These are phyloP conservation scores for Coenonympha glycerion DNA, from an alignment of 2,888 invertebrate species.

Conservation along the genomic window DNA sequence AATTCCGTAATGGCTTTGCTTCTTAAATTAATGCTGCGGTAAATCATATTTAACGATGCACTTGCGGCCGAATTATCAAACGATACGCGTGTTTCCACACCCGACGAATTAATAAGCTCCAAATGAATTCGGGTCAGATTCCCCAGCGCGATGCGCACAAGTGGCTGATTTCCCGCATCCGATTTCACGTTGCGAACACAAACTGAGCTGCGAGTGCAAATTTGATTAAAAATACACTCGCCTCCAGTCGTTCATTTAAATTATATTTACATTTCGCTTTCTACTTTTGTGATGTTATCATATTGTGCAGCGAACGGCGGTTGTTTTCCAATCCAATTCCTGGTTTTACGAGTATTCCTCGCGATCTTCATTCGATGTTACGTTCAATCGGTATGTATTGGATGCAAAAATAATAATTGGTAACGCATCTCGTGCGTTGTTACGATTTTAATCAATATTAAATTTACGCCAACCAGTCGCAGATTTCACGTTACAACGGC, in stretches of 20 bases:
- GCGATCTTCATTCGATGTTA: too few relatives aligned
- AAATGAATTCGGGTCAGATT: slow-evolving; percentile 13
- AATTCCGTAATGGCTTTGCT: too few relatives aligned
- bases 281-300: not conserved
- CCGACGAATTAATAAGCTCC: slow-evolving; percentile 9
- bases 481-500: too few relatives aligned
- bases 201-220: slow-evolving; percentile 1
- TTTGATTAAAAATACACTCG: slow-evolving; percentile 8
- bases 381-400: too few relatives aligned
- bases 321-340: not conserved
- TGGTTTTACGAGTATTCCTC: too few relatives aligned
- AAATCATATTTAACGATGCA: not conserved
- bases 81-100: slow-evolving; percentile 1
- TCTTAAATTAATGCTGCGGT: not conserved
- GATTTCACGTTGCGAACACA: slow-evolving; percentile 14
- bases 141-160: slow-evolving; percentile 12
- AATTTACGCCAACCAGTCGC: too few relatives aligned
- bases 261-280: not conserved
- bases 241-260: slow-evolving; percentile 6
- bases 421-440: too few relatives aligned
- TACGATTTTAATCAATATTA: too few relatives aligned
- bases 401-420: too few relatives aligned
- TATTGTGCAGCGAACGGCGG: not conserved
- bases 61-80: slow-evolving; percentile 4
- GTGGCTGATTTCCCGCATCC: slow-evolving; percentile 17